A percentile compares a stretch with the other conserved stretches of the same genome.
Evolutionary conservation across 2,797 vertebrate genomes (phyloP).

Genomic region (Esox masquinongy): DNA sequence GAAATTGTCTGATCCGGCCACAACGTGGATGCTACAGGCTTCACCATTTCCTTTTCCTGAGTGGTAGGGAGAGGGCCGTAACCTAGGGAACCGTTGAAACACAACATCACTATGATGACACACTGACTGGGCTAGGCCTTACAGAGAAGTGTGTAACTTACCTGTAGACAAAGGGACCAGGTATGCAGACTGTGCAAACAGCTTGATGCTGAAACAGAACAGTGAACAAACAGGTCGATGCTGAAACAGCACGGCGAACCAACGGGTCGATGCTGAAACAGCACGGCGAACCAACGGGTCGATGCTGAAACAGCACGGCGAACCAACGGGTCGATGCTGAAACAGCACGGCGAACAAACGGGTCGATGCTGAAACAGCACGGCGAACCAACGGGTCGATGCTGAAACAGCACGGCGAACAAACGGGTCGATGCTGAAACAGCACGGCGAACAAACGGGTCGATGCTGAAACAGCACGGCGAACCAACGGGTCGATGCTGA

Average conservation of each 20-base stretch:
- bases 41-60: slow-evolving; percentile 48
- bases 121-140: not conserved
- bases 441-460: slow-evolving; percentile 98
- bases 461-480: slow-evolving; percentile 78
- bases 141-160: no score
- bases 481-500: not conserved
- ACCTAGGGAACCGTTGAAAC: slow-evolving; percentile 67
- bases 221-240: slow-evolving; percentile 3
- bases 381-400: slow-evolving; percentile 3
- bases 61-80: slow-evolving; percentile 87
- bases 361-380: slow-evolving; percentile 87
- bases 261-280: not conserved
- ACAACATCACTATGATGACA: slow-evolving; percentile 15
- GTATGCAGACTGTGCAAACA: slow-evolving; percentile 92
- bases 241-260: not conserved
- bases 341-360: no score
- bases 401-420: not conserved
- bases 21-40: slow-evolving; percentile 84
- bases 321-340: not conserved
- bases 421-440: not conserved
- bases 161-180: no score
- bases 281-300: slow-evolving; percentile 1
- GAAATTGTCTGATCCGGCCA: slow-evolving; percentile 96
- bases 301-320: not conserved
- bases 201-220: slow-evolving; percentile 87